Conservation (phyloP, 2,797 vertebrate genomes). For the Nasua narica region DNA sequence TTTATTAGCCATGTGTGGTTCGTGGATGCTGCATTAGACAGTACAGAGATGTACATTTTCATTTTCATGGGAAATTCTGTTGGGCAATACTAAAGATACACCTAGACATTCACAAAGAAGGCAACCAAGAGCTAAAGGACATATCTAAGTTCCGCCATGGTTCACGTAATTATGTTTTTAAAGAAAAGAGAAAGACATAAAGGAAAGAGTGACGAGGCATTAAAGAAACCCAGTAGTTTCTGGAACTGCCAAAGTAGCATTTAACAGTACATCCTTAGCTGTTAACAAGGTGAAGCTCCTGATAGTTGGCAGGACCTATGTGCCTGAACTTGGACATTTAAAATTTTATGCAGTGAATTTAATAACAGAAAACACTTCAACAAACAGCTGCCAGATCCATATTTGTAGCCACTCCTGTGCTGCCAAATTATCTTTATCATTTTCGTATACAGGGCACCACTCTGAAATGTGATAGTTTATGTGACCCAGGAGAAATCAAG, state of each 20-base stretch:
- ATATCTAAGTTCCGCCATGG: background rate
- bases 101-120: background rate
- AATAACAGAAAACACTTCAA: background rate
- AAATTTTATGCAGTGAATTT: background rate
- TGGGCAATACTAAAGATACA: background rate
- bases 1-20: background rate
- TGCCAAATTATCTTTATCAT: slow-evolving; percentile 39
- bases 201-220: background rate
- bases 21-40: background rate
- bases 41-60: background rate
- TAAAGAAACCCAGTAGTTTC: background rate
- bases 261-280: background rate
- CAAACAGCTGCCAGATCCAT: background rate
- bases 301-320: background rate
- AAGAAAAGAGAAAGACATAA: background rate
- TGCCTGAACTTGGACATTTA: background rate
- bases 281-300: background rate
- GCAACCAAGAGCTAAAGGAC: background rate
- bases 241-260: background rate
- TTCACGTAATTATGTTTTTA: background rate
- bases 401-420: background rate
- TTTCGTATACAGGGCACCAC: background rate
- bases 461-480: slow-evolving; percentile 50
- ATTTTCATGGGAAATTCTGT: background rate
- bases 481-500: slow-evolving; percentile 42